Base-by-base conservation (phyloP, 2,797 vertebrate species). In the Loriculus beryllinus region DNA sequence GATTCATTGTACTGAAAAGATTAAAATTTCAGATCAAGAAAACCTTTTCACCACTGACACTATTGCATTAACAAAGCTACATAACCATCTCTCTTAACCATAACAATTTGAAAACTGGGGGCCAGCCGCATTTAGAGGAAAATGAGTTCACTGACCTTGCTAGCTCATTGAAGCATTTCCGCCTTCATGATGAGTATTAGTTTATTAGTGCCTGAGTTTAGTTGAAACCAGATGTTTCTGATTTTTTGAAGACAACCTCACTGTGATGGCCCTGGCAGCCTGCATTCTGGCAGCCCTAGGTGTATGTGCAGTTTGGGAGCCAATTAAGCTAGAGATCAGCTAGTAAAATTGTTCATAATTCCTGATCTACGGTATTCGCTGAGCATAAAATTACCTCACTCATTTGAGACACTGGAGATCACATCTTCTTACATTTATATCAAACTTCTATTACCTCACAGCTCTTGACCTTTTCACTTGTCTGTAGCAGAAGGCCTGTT, bases 191-290 rank as follows among this genome's bases (percentile, higher is more conserved):
- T 56, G 62, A 86, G 45, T n/a, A 91, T 89, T 76, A 86, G 52
- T 88, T 94, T 93, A 85, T 92, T 95, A 90, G 68, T 64, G 75
- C 71, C 60, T 40, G 49, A 49, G 21, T 76, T 92, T 93, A 94
- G 87, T 45, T 86, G 65, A 83, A 95, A 88, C 82, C 94, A 96
- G 87, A 92, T 95, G 94, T 89, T 96, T 69, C 88, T 91, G 57
- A 67, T 82, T 74, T 89, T 87, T 60, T 47, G 28, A 93, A 78
- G 95, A 94, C 62, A 92, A 45, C 28, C 23, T 93, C 3, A 0
- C 28, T 18, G 10, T 21, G 54, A 47, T 88, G 62, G 39, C 56
- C 75, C 83, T 64, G 78, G 45, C 67, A 93, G 63, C 21, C 68
- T 35, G 5, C 22, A 28, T 59, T 86, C 64, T n/a, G n/a, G n/a